phyloP scores from a whole-genome alignment of 2,888 invertebrate genomes.

The Quadroppia sp. region DNA sequence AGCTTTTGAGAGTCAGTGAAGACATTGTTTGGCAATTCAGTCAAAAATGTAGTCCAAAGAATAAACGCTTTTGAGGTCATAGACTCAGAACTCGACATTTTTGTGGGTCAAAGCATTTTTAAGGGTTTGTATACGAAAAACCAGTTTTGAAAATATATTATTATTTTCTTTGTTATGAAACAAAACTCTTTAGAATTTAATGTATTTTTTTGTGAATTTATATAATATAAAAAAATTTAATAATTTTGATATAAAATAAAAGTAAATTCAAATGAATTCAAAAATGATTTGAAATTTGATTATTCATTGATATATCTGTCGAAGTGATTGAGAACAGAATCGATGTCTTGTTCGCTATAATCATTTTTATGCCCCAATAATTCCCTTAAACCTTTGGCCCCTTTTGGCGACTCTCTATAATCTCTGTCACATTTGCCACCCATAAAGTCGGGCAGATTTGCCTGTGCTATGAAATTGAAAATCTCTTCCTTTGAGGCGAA shows the following conservation, averaged over 20 bases:
- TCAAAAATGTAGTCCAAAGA: background rate
- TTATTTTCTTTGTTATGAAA: too few relatives aligned
- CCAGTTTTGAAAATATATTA: too few relatives aligned
- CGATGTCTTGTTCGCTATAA: background rate
- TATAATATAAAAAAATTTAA: too few relatives aligned
- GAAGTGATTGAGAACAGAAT: background rate
- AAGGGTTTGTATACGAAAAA: too few relatives aligned
- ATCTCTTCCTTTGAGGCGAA: constrained; percentile 28
- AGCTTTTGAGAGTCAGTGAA: background rate
- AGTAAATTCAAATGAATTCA: too few relatives aligned
- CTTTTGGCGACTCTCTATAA: constrained; percentile 31
- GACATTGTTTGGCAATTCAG: too few relatives aligned
- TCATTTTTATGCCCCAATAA: background rate
- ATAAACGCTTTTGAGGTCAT: background rate
- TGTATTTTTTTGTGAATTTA: too few relatives aligned
- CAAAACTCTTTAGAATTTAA: too few relatives aligned
- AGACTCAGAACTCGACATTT: background rate
- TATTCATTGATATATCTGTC: too few relatives aligned
- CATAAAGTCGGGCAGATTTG: constrained; percentile 40
- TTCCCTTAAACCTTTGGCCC: background rate
- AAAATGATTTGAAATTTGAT: too few relatives aligned
- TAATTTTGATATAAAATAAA: too few relatives aligned
- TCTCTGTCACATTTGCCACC: constrained; percentile 32
- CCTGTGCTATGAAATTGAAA: constrained; percentile 23
- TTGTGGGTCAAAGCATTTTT: too few relatives aligned